phyloP scores from a whole-genome alignment of 2,113 vertebrate genomes.

The Daubentonia madagascariensis region DNA sequence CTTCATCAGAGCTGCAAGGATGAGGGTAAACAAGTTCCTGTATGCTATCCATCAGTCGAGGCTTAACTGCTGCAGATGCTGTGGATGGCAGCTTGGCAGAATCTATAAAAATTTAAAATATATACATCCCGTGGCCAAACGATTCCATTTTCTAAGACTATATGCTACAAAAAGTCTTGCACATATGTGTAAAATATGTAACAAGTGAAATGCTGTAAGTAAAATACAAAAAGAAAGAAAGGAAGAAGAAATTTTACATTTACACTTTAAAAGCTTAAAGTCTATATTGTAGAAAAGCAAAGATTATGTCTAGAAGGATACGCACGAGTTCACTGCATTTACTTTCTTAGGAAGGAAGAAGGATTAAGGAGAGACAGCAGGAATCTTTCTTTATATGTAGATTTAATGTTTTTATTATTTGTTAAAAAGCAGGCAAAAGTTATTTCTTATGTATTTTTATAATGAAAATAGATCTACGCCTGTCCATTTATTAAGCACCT shows the following conservation, averaged over 20 bases:
- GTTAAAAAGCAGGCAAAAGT: not conserved
- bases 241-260: not conserved
- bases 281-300: accelerated
- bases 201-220: accelerated
- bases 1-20: accelerated
- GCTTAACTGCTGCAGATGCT: not conserved
- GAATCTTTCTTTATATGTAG: too few species aligned
- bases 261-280: not conserved
- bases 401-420: accelerated
- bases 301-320: accelerated
- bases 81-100: too few species aligned
- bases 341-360: not conserved
- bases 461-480: not conserved
- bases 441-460: not conserved
- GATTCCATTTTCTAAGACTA: accelerated
- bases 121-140: not conserved
- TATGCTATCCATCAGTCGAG: accelerated
- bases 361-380: not conserved
- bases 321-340: accelerated
- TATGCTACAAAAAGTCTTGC: not conserved
- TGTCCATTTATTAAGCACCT: not conserved
- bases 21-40: accelerated
- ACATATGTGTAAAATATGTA: accelerated
- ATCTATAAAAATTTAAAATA: not conserved
- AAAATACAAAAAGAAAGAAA: not conserved